These are phyloP conservation scores for Drosophila punjabiensis DNA, from an alignment of 1,140 invertebrate genomes.

Conservation along the genomic window DNA sequence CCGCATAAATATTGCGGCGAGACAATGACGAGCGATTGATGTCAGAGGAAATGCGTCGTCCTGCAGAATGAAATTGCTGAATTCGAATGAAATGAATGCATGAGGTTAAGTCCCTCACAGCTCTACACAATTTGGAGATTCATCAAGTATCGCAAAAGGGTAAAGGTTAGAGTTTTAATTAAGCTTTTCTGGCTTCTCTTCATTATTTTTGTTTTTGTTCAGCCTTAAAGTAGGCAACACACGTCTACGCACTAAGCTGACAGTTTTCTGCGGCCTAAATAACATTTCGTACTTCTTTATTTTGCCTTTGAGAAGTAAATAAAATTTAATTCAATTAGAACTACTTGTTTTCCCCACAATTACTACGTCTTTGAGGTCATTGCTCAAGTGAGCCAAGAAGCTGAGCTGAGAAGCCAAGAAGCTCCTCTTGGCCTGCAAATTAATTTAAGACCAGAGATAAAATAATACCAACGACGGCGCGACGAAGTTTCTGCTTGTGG, in stretches of 20 bases:
- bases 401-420: not conserved
- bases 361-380: slow-evolving; percentile 37
- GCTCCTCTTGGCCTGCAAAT: slow-evolving; percentile 20
- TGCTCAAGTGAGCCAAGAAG: slow-evolving; percentile 4
- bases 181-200: not conserved
- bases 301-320: not conserved
- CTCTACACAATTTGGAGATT: slow-evolving; percentile 6
- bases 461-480: slow-evolving; percentile 27
- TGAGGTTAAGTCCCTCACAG: not conserved
- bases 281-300: not conserved
- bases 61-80: slow-evolving; percentile 26
- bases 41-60: slow-evolving; percentile 36
- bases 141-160: slow-evolving; percentile 28
- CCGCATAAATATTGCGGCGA: slow-evolving; percentile 38
- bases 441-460: slow-evolving; percentile 29
- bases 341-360: not conserved
- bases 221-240: not conserved
- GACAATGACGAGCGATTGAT: slow-evolving; percentile 51
- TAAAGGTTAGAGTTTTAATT: slow-evolving; percentile 1
- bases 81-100: slow-evolving; percentile 28
- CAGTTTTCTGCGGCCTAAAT: not conserved
- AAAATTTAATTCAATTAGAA: not conserved
- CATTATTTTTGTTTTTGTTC: not conserved
- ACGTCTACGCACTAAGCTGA: not conserved
- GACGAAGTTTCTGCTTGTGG: slow-evolving; percentile 22